These are phyloP conservation scores for Papilio demoleus DNA, from an alignment of 2,888 invertebrate genomes.

Conservation along the genomic window DNA sequence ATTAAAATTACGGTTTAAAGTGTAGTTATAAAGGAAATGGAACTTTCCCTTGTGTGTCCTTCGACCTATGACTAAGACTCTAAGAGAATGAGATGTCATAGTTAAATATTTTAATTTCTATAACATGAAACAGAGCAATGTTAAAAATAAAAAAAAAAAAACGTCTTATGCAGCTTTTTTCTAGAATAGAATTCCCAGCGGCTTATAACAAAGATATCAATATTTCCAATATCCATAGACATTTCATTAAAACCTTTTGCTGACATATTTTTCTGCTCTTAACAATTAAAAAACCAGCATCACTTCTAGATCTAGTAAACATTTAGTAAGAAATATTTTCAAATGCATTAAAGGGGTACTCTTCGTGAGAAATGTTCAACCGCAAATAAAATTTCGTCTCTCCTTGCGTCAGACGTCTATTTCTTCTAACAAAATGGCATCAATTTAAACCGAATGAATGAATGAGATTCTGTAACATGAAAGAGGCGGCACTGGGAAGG, in stretches of 20 bases:
- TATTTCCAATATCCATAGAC: background rate
- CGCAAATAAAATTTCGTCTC: slow-evolving; percentile 27
- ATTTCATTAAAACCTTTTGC: background rate
- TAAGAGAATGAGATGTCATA: too few relatives aligned
- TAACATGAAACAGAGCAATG: background rate
- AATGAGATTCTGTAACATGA: slow-evolving; percentile 78
- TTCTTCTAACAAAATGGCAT: slow-evolving; percentile 78
- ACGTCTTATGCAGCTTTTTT: background rate
- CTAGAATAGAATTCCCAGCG: slow-evolving; percentile 12
- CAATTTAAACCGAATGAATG: slow-evolving; percentile 82
- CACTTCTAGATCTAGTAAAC: background rate
- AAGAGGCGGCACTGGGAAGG: slow-evolving; percentile 78
- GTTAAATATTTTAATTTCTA: background rate
- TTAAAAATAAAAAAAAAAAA: background rate
- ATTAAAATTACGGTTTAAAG: slow-evolving; percentile 30
- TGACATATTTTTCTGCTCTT: background rate
- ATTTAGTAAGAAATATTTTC: background rate
- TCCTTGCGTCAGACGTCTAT: slow-evolving; percentile 55
- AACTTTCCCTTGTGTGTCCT: slow-evolving; percentile 27
- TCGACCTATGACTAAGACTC: background rate
- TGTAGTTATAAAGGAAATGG: too few relatives aligned
- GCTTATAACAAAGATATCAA: background rate
- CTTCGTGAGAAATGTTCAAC: slow-evolving; percentile 16
- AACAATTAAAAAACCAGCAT: background rate
- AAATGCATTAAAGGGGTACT: slow-evolving; percentile 10